phyloP scores from a whole-genome alignment of 2,888 invertebrate genomes.

The Electrophaes corylata region DNA sequence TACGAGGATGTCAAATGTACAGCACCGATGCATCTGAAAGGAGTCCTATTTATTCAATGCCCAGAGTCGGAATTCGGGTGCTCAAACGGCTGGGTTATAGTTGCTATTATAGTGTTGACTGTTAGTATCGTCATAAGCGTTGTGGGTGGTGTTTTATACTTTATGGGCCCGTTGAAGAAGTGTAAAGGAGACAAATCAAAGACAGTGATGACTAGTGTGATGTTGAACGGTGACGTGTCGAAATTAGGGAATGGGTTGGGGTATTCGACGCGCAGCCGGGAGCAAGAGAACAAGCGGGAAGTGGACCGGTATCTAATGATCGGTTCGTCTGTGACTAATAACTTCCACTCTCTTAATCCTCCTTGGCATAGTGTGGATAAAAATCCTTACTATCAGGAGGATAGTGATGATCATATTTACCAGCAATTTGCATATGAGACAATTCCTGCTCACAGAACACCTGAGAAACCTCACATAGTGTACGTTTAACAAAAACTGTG shows the following conservation, averaged over 20 bases:
- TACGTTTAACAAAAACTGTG: constrained; percentile 83
- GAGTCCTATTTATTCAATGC: constrained; percentile 81
- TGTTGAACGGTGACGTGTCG: constrained; percentile 80
- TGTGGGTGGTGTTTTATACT: constrained; percentile 78
- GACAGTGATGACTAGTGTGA: constrained; percentile 81
- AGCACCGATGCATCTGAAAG: constrained; percentile 82
- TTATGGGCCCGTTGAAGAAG: constrained; percentile 79
- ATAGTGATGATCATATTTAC: constrained; percentile 80
- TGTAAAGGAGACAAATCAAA: constrained; percentile 82
- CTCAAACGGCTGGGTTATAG: constrained; percentile 85
- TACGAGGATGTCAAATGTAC: constrained; percentile 84
- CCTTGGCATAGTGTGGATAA: constrained; percentile 82
- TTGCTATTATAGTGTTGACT: constrained; percentile 79
- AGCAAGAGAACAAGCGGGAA: constrained; percentile 77
- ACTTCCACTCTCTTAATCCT: constrained; percentile 79
- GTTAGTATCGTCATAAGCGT: constrained; percentile 82
- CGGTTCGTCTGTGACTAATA: constrained; percentile 79
- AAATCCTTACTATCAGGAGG: constrained; percentile 78
- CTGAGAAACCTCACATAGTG: constrained; percentile 85
- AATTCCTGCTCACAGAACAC: constrained; percentile 80
- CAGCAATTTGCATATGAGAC: constrained; percentile 82
- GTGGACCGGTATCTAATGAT: constrained; percentile 82
- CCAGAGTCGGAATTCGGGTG: constrained; percentile 86
- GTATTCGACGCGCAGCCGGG: constrained; percentile 76
- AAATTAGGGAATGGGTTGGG: constrained; percentile 80